Base-by-base conservation (phyloP, 2,797 vertebrate species). In the Eupleurogrammus muticus region DNA sequence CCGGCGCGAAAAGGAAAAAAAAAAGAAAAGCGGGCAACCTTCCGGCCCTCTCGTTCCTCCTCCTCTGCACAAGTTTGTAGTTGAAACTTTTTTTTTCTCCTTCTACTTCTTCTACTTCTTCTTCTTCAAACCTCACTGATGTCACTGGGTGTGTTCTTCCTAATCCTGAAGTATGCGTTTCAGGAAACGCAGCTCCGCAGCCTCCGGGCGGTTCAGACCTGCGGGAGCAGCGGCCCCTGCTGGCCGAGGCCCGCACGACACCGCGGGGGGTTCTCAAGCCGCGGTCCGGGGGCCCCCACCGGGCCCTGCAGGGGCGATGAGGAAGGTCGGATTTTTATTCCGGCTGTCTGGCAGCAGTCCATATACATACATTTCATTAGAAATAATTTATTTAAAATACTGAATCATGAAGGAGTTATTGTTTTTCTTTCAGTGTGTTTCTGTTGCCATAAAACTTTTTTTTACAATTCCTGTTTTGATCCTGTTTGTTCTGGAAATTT, bases 71-170 rank as follows among this genome's bases (percentile, higher is more conserved):
- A 56, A n/a, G 79, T 77, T 77, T 75, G 67, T 28, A 58, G 35
- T 38, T 68, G 60, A 75, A 63, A 87, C 70, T 87, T 89, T 90
- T 83, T 87, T 84, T 46, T 67, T 53, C 66, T 64, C 73, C 66
- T 79, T 75, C 88, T 84, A 73, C 88, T 84, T 83, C 50, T 67
- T 53, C 66, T 64, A 73, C 66, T 79, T 75, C 88, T 84, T 75
- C 88, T 84, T 83, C 88, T 87, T 91, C 83, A 87, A 71, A 87
- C 74, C 76, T 87, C 83, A 85, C 89, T 92, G 92, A 92, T 93
- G 94, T 94, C 93, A 93, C 91, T 89, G 92, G 92, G 92, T 94
- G 94, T 94, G 93, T 93, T 92, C 92, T 90, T 87, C 84, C 85
- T 89, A 92, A 93, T 92, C 92, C 92, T 89, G 64, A 93, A 92